Base-by-base conservation (phyloP, 2,113 vertebrate genomes). In the Mastomys coucha region DNA sequence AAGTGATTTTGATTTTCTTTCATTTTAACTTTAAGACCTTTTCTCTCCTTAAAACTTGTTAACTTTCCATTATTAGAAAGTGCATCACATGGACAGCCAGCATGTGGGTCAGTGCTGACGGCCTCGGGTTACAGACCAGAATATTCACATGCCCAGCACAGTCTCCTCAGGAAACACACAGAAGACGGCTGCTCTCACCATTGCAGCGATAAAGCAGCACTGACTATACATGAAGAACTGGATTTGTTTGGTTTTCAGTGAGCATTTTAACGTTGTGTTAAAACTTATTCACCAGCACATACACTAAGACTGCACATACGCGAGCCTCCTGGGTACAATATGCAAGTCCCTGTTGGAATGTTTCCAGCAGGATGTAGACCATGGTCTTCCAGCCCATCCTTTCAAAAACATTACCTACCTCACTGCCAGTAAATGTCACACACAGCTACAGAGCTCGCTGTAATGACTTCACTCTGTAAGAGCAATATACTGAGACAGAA, bases 301-400 rank as follows among this genome's bases (percentile, higher is more conserved):
- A 98, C 95, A 96, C 96, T 93, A 98, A 94, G 97, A 98, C 60
- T 96, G 97, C 96, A 97, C 88, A 93, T 49, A 95, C 6, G 92
- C 93, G 89, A 95, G 87, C 92, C 98, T 97, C 98, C 92, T 93
- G 98, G 98, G 98, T 92, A 85, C 65, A 97, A 98, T 92, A 97
- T 0, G 42, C 91, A 97, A 97, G 95, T 91, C 96, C 89, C 96
- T 93, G 94, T 53, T 98, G 98, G 97, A 98, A 78, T 49, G 65
- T 97, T 98, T 98, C 98, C 98, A 98, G 95, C 96, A 98, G 98
- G 98, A 98, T 98, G 97, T 96, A 98, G 98, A 98, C 97, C 94
- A 91, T 0, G 0, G 96, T 97, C 93, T 97, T 96, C 97, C 93
- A 98, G 82, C 82, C 94, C 88, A 1, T 84, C 94, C 97, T 98